These are phyloP conservation scores for Cephus pygmeus DNA, from an alignment of 2,888 invertebrate genomes.

Conservation along the genomic window DNA sequence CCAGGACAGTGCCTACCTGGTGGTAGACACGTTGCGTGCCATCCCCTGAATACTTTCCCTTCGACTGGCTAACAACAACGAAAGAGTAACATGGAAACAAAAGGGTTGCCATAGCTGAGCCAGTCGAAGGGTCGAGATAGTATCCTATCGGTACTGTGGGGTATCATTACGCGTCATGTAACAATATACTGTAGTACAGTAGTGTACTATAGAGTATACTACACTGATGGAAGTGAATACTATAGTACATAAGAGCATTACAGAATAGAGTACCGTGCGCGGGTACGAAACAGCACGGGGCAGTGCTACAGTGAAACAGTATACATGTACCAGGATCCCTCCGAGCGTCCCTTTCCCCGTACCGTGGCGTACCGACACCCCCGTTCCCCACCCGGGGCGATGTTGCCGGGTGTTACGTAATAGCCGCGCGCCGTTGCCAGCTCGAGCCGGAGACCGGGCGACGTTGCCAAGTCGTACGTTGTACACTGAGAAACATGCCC, in stretches of 20 bases:
- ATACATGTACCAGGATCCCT: too few species aligned
- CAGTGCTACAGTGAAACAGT: too few species aligned
- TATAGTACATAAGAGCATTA: too few species aligned
- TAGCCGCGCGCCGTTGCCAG: conserved; percentile 44
- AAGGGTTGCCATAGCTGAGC: conserved; percentile 59
- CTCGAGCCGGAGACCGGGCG: neutral
- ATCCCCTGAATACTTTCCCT: neutral
- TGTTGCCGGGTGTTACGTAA: conserved; percentile 65
- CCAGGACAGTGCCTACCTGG: too few species aligned
- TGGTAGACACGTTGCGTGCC: too few species aligned
- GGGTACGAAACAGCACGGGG: neutral
- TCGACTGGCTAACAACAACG: conserved; percentile 30
- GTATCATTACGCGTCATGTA: too few species aligned
- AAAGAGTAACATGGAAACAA: conserved; percentile 18
- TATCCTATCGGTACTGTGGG: too few species aligned
- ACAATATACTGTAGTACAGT: too few species aligned
- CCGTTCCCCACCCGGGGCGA: conserved; percentile 33
- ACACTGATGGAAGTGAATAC: too few species aligned
- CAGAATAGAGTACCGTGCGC: neutral
- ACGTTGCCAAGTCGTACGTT: conserved; percentile 49
- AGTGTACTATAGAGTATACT: too few species aligned
- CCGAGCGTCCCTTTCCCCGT: conserved; percentile 18
- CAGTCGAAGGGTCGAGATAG: conserved; percentile 1
- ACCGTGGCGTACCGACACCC: conserved; percentile 36
- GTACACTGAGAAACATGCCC: neutral